Evolutionary conservation across 2,113 vertebrate genomes (phyloP), one percentile per base, ranked within the genome.

Genomic region (Excalfactoria chinensis): DNA sequence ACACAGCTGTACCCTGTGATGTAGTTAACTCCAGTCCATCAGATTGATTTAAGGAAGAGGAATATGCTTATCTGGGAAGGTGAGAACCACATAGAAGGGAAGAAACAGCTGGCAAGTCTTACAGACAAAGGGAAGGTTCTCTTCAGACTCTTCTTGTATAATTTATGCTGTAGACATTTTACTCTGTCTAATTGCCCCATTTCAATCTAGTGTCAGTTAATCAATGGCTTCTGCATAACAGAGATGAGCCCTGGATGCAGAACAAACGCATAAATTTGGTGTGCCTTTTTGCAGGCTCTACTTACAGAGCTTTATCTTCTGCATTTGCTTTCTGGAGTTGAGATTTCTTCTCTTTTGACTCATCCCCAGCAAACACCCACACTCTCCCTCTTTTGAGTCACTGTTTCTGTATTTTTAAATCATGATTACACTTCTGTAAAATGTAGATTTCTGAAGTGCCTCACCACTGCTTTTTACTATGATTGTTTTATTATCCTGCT

Each of bases 111-210:
- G 91, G 81, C 79, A 92, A 93, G 89, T 30, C 81, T 96, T 93
- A 89, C 92, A 97, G 95, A 90, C 70, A 93, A 94, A 96, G 79
- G 48, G 74, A 41, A 97, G 86, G 88, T 58, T 82, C 78, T 82
- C 77, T 77, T 81, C 90, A 96, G 92, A 77, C 59, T 84, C 91
- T 85, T 78, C 89, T 72, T 96, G 84, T 95, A 91, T 96, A 95
- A 97, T 96, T 97, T 90, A 96, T 95, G 95, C 76, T 87, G 86
- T 70, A 96, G 96, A 95, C 92, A 90, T 96, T 95, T 93, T 81
- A 90, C 88, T 93, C 96, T 69, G 76, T 87, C 95, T 96, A 93
- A 96, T 93, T 97, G 97, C 93, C 69, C 96, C 94, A 93, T 96
- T 97, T 97, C 92, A 95, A 93, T 94, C 84, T 93, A 92, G 94